A percentile compares a stretch with the other conserved stretches of the same genome.
These are phyloP conservation scores for Pseudachorutes palmiensis DNA, from an alignment of 1,140 invertebrate genomes.

Conservation along the genomic window DNA sequence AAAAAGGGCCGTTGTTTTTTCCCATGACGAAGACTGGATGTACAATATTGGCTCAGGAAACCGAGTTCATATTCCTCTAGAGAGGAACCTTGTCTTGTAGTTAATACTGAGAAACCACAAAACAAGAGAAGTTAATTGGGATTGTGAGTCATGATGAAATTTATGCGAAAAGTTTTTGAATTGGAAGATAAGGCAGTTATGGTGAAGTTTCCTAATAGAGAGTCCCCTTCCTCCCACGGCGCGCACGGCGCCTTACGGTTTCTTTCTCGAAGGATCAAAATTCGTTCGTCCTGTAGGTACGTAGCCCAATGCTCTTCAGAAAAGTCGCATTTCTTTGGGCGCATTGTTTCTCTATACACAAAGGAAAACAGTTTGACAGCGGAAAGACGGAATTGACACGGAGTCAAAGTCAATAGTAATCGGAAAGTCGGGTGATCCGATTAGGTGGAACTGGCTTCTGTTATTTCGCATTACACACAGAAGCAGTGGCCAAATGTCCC, in stretches of 20 bases:
- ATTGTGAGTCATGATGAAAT: conserved; percentile 30
- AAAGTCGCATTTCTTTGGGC: too few relatives aligned
- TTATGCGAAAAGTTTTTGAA: conserved; percentile 38
- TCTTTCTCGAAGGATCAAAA: too few relatives aligned
- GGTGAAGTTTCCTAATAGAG: conserved; percentile 3
- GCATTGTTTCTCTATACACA: too few relatives aligned
- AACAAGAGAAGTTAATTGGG: conserved; percentile 37
- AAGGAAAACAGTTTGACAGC: too few relatives aligned
- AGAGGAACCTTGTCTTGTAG: neutral
- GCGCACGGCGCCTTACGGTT: too few relatives aligned
- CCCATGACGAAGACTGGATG: too few relatives aligned
- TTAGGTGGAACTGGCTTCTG: conserved; percentile 15
- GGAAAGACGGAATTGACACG: conserved; percentile 8
- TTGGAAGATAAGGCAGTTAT: conserved; percentile 36
- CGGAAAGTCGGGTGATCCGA: conserved; percentile 27
- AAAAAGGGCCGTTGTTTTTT: too few relatives aligned
- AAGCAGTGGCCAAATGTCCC: neutral
- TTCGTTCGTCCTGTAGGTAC: too few relatives aligned
- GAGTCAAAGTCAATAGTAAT: conserved; percentile 24
- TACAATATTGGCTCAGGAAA: neutral
- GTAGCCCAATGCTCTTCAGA: too few relatives aligned
- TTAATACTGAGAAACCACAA: conserved; percentile 27
- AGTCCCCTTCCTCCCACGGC: neutral
- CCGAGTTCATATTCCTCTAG: conserved; percentile 8
- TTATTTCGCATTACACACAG: neutral